A percentile compares a stretch with the other conserved stretches of the same genome.
phyloP scores from a whole-genome alignment of 1,140 invertebrate species.

The Heliconius melpomene region DNA sequence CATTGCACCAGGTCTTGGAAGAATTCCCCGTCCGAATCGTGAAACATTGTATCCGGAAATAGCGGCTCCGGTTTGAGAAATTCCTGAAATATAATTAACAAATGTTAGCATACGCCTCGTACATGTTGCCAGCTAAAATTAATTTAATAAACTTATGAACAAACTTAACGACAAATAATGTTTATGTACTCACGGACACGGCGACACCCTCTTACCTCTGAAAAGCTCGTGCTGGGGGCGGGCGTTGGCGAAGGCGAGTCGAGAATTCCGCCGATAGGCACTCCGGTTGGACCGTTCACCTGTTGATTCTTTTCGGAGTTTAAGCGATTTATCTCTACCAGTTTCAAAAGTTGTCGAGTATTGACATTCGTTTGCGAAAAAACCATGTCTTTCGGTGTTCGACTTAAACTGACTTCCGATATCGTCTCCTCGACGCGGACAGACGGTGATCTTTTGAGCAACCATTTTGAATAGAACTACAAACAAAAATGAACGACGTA shows the following conservation, averaged over 20 bases:
- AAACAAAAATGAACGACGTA: constrained; percentile 80
- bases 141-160: constrained; percentile 20
- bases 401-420: constrained; percentile 70
- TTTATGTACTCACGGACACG: constrained; percentile 65
- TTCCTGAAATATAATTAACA: constrained; percentile 63
- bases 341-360: constrained; percentile 75
- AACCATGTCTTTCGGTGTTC: constrained; percentile 78
- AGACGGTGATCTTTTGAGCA: constrained; percentile 76
- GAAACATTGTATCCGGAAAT: constrained; percentile 68
- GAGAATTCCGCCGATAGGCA: constrained; percentile 58
- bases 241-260: constrained; percentile 44
- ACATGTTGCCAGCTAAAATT: constrained; percentile 29
- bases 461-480: constrained; percentile 81
- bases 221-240: constrained; percentile 61
- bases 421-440: constrained; percentile 75
- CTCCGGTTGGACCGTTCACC: constrained; percentile 65
- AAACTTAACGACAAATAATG: constrained; percentile 55
- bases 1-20: constrained; percentile 76
- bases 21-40: constrained; percentile 74
- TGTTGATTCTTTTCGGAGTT: constrained; percentile 71
- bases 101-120: constrained; percentile 48
- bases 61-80: constrained; percentile 71
- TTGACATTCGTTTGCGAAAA: constrained; percentile 79
- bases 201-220: constrained; percentile 66
- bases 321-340: constrained; percentile 78